Evolutionary conservation across 2,797 vertebrate species (phyloP).

Genomic region (Pteronotus mesoamericanus): DNA sequence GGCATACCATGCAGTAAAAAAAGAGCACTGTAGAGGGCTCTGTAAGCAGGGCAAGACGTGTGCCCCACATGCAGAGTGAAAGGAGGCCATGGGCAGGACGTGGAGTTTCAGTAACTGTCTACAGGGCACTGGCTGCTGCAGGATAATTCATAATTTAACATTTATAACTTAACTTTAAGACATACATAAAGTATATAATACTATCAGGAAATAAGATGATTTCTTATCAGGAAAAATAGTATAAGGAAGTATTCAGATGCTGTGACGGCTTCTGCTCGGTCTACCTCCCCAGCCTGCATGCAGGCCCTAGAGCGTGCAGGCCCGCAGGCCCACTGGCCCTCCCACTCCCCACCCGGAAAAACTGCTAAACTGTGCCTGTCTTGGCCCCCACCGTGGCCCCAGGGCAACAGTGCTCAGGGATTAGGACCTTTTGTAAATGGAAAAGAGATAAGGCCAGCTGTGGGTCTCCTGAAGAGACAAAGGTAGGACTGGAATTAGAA

Average conservation of each 20-base stretch:
- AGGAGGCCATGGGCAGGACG: background rate
- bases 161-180: background rate
- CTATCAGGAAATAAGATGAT: background rate
- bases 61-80: background rate
- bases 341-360: background rate
- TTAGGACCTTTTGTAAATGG: background rate
- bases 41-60: background rate
- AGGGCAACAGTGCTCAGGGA: background rate
- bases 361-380: background rate
- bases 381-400: background rate
- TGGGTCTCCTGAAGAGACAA: background rate
- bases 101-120: background rate
- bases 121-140: background rate
- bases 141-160: background rate
- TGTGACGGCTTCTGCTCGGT: background rate
- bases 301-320: no score
- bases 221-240: background rate
- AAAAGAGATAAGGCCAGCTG: background rate
- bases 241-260: background rate
- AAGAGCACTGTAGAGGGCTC: background rate
- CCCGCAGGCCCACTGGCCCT: background rate
- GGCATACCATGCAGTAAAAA: background rate
- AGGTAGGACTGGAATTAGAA: background rate
- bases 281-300: background rate
- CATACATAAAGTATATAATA: background rate